Conservation (phyloP, 2,113 vertebrate species). For the Eulemur rufifrons region DNA sequence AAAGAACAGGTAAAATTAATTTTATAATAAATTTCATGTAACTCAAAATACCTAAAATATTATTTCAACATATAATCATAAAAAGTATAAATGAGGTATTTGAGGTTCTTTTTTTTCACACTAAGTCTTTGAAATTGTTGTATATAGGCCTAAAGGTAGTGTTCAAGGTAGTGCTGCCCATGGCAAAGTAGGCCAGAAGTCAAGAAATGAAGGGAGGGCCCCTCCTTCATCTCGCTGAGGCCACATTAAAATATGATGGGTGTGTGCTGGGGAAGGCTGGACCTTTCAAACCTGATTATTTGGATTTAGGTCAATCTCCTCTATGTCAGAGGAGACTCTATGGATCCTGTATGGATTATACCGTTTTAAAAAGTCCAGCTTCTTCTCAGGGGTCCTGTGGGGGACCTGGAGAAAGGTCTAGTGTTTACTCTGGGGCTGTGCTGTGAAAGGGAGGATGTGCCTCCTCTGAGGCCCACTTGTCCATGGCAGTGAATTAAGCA, state of each 20-base stretch:
- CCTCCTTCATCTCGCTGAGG: not conserved
- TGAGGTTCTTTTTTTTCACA: not conserved
- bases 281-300: not conserved
- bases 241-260: not conserved
- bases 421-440: not conserved
- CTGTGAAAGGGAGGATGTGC: not conserved
- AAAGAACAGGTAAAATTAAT: not conserved
- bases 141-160: not conserved
- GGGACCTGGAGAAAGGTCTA: not conserved
- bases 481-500: not conserved
- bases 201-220: not conserved
- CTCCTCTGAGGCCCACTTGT: not conserved
- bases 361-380: not conserved
- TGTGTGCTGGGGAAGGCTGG: not conserved
- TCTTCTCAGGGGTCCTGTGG: not conserved
- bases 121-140: not conserved
- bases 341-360: not conserved
- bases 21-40: not conserved
- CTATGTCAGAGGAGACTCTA: not conserved
- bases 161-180: not conserved
- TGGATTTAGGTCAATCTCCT: not conserved
- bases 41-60: not conserved
- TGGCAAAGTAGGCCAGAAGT: not conserved
- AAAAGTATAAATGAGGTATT: not conserved
- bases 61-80: not conserved